Evolutionary conservation across 2,797 vertebrate genomes (phyloP), one percentile per base, ranked within the genome.

Genomic region (Pangasius sanitwongsei): DNA sequence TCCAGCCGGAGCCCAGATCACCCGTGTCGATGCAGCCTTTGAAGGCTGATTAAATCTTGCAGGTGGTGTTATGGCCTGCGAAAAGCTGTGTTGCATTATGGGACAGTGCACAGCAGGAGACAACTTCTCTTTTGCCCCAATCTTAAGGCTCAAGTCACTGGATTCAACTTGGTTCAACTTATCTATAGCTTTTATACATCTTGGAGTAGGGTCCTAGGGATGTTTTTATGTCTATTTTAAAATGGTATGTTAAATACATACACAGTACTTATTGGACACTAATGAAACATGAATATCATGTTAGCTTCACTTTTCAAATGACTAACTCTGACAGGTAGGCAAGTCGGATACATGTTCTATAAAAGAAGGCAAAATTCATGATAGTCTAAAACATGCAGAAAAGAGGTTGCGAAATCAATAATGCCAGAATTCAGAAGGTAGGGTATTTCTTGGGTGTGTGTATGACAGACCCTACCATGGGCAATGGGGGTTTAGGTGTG

Each of bases 61-160:
- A 86, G 72, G 85, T 86, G 85, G 16, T 85, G 83, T 85, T 85
- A 48, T 70, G 83, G 65, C 28, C 11, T 69, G 28, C 9, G 4
- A 69, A 55, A 69, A 69, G n/a, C 55, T 61, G 72, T 13, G 28
- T 77, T 86, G 85, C 85, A 48, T 86, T 77, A 65, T 86, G 53
- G 37, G 74, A 87, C 72, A 69, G 48, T 53, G 31, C 61, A 41
- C 77, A 55, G 59, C 44, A 82, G 48, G 77, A 8, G 31, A 9
- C 44, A 34, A 23, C 37, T 23, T 34, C 20, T 50, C 37, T 67
- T 78, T 78, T 80, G 75, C n/a, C 57, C 74, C 28, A 84, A 18
- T n/a, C 1, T 44, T 28, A 61, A 67, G 28, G 44, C 34, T 41
- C 16, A 31, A 67, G 7, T 67, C 41, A 48, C 41, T 44, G 59